Evolutionary conservation across 92 coral and sea anemone species (phyloP).

Genomic region (Parazoanthus atlanticus): DNA sequence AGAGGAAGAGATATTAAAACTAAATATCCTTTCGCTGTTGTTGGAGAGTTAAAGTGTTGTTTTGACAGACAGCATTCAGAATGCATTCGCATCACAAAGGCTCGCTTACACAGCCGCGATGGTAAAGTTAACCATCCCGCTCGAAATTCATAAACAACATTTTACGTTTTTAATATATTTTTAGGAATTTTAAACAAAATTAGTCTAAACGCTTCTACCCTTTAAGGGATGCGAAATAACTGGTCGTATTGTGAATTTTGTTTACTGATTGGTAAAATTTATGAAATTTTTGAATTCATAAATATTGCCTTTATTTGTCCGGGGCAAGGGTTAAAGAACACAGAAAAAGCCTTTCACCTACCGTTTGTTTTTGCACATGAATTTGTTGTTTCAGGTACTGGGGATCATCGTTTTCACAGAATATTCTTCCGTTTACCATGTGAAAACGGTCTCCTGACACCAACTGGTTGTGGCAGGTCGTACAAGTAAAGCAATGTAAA

Average conservation of each 20-base stretch:
- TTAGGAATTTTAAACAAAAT: background rate
- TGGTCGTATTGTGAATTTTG: background rate
- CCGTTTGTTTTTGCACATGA: constrained; percentile 91
- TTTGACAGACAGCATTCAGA: constrained; percentile 72
- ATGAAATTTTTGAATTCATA: background rate
- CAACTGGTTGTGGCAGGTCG: constrained; percentile 92
- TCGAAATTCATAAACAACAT: background rate
- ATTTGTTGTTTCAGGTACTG: constrained; percentile 78
- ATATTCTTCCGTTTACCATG: constrained; percentile 93
- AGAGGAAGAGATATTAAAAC: constrained; percentile 84
- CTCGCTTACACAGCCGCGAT: constrained; percentile 45
- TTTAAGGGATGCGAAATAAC: background rate
- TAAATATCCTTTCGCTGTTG: constrained; percentile 65
- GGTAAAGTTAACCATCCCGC: background rate
- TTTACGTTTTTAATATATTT: background rate
- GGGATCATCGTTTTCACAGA: constrained; percentile 97
- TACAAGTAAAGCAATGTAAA: constrained; percentile 92
- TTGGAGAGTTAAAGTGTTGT: constrained; percentile 61
- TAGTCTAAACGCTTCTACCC: background rate
- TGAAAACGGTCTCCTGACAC: constrained; percentile 98
- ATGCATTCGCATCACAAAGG: constrained; percentile 25
- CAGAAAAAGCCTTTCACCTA: constrained; percentile 39
- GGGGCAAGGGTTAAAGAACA: constrained; percentile 1
- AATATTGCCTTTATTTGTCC: constrained; percentile 12
- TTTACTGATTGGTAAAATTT: background rate